phyloP scores from a whole-genome alignment of 2,113 vertebrate genomes.

The Cardinalis cardinalis region DNA sequence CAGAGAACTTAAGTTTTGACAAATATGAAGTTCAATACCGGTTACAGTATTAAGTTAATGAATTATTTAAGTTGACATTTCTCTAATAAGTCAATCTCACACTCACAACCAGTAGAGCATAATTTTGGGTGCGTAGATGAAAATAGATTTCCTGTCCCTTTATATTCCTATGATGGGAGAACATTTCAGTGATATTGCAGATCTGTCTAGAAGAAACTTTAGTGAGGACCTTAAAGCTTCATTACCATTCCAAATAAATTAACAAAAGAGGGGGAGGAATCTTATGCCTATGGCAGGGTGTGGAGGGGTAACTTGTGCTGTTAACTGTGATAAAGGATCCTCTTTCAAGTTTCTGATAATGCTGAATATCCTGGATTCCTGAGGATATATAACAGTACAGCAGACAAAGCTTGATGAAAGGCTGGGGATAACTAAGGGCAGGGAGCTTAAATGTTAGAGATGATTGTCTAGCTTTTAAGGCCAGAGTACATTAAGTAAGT shows the following conservation, averaged over 20 bases:
- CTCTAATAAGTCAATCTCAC: not conserved
- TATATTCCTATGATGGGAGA: not conserved
- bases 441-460: constrained; percentile 27
- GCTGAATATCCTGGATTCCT: not conserved
- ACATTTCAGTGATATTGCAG: not conserved
- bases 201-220: not conserved
- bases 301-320: not conserved
- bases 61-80: constrained; percentile 17
- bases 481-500: constrained; percentile 30
- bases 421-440: constrained; percentile 14
- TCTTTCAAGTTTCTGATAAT: constrained; percentile 11
- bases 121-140: not conserved
- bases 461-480: constrained; percentile 50
- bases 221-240: not conserved
- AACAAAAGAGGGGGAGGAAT: not conserved
- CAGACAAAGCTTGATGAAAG: constrained; percentile 34
- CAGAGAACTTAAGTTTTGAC: constrained; percentile 24
- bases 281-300: not conserved
- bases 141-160: not conserved
- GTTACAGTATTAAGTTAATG: not conserved
- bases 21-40: constrained; percentile 6
- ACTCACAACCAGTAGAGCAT: not conserved
- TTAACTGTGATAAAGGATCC: not conserved
- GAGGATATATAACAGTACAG: not conserved
- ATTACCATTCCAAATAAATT: not conserved